Evolutionary conservation across 1,140 invertebrate species (phyloP), one percentile per base, ranked within the genome.

Genomic region (Drosophila sp.): DNA sequence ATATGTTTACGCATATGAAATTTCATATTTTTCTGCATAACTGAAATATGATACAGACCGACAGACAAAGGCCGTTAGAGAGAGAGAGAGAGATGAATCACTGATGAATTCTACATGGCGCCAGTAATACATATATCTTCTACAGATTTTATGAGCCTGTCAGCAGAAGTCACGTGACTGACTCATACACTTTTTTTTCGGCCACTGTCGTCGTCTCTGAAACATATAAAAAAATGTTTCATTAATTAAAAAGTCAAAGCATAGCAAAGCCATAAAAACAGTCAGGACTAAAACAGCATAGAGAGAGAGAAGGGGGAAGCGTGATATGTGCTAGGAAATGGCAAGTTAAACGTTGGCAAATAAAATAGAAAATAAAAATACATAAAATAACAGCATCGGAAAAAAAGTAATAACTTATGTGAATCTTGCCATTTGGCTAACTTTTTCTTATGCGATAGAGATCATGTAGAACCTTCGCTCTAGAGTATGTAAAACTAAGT

Each of bases 321-420:
- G 3, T 7, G 44, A 54, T 75, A 76, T 38, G 58, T 25, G 74
- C 60, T 64, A 66, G 62, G 44, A 77, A 77, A 65, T 65, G 64
- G 17, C 60, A 64, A 70, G 33, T 58, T 55, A 76, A 76, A 76
- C 76, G 72, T 76, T 76, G 57, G 72, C 66, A 60, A 69, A 76
- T 60, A 76, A 70, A 77, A 77, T 65, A 35, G 38, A 56, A 70
- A 58, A 58, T 25, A 38, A 33, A 38, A 58, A 10, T 38, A 23
- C 10, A 32, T 58, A 0, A 38, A 11, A 38, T 38, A 38, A 3
- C 35, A 55, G 23, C 44, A 47, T 25, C 6, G 10, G 29, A 55
- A 11, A 29, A 47, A 47, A 4, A 25, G 10, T 8, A 8, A 7
- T 10, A 38, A 17, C 17, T 17, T 17, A 17, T 17, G 17, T 17